Conservation (phyloP, 2,113 vertebrate genomes). For the Protobothrops mucrosquamatus region DNA sequence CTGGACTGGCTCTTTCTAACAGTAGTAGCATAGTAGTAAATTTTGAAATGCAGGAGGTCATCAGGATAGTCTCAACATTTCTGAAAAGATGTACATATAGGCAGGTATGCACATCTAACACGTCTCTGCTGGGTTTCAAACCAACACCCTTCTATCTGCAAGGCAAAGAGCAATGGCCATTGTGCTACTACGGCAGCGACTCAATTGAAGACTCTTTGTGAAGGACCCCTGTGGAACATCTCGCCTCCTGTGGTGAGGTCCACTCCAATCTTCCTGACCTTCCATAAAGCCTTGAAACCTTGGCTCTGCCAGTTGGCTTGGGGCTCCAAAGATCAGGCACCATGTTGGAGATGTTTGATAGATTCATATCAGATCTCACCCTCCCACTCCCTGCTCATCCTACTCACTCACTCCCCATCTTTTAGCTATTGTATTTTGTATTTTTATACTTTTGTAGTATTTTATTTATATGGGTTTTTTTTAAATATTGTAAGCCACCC, state of each 20-base stretch:
- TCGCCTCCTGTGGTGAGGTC: no score
- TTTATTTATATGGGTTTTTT: background rate
- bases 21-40: background rate
- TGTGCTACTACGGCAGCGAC: background rate
- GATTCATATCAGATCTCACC: no score
- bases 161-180: background rate
- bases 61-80: background rate
- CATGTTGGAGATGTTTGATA: no score
- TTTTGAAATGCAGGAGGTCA: background rate
- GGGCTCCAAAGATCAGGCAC: no score
- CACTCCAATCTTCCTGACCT: no score
- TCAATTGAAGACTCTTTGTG: background rate
- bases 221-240: background rate
- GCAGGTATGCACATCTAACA: background rate
- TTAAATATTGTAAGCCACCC: background rate
- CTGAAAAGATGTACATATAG: background rate
- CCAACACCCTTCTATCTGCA: background rate
- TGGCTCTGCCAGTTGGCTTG: no score
- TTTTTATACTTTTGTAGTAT: background rate
- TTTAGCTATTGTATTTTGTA: background rate
- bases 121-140: background rate
- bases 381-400: no score
- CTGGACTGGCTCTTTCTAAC: conserved; percentile 1
- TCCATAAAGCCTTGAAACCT: no score
- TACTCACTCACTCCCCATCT: background rate